These are phyloP conservation scores for Hiodon alosoides DNA, from an alignment of 2,113 vertebrate genomes.

Conservation along the genomic window DNA sequence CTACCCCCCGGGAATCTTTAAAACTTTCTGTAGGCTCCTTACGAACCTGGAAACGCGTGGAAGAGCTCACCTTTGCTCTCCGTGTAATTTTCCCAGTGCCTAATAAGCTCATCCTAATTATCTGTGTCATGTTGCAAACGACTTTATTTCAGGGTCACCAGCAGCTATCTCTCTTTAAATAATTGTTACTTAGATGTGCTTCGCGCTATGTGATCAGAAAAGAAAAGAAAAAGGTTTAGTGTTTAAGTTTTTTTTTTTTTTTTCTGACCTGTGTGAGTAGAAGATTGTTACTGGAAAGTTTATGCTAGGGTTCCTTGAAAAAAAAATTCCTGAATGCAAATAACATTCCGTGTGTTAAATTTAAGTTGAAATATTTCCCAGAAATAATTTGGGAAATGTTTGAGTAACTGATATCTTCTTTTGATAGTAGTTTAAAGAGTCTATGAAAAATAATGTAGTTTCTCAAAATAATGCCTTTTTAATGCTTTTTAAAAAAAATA, in stretches of 20 bases:
- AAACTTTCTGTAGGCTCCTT: slow-evolving; percentile 36
- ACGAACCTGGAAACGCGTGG: slow-evolving; percentile 13
- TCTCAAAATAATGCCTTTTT: not conserved
- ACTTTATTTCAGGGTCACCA: slow-evolving; percentile 19
- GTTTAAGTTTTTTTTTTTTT: slow-evolving; percentile 5
- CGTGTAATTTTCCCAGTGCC: slow-evolving; percentile 17
- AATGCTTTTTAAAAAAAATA: slow-evolving; percentile 2
- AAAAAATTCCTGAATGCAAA: not conserved
- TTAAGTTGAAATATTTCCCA: slow-evolving; percentile 6
- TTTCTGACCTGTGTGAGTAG: not conserved
- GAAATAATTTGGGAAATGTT: slow-evolving; percentile 1
- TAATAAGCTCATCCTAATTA: slow-evolving; percentile 12
- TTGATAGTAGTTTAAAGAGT: not conserved
- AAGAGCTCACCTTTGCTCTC: slow-evolving; percentile 15
- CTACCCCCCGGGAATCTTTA: slow-evolving; percentile 36
- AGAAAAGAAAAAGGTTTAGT: not conserved
- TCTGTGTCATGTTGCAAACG: slow-evolving; percentile 10
- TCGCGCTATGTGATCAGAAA: slow-evolving; percentile 9
- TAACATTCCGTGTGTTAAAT: slow-evolving; percentile 14
- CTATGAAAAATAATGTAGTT: not conserved
- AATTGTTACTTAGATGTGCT: slow-evolving; percentile 3
- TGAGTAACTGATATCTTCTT: slow-evolving; percentile 6
- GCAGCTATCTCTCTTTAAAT: slow-evolving; percentile 3
- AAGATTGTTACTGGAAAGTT: not conserved
- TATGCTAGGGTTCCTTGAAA: not conserved